Base-by-base conservation (phyloP, 2,797 vertebrate genomes). In the Lithobates pipiens region DNA sequence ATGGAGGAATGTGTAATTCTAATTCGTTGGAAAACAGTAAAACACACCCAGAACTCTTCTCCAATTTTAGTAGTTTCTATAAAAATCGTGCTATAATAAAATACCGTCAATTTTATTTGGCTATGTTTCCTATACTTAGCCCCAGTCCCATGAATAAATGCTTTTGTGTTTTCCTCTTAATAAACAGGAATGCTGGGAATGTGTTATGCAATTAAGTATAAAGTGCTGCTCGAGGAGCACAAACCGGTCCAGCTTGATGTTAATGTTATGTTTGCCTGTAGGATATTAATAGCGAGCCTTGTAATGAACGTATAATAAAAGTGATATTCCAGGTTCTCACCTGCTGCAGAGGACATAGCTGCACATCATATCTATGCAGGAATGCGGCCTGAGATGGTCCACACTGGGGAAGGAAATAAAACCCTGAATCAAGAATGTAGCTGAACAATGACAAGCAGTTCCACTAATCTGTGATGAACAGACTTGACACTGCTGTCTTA, bases 401-500 rank as follows among this genome's bases (percentile, higher is more conserved):
- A 83, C 16, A 88, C 79, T 85, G 61, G 89, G 92, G 90, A 88
- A 91, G 88, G 89, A 93, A 93, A 91, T 88, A 86, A 89, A 91
- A 89, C 91, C 88, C 90, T 29, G 1, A 90, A 91, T 82, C 80
- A 88, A 86, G 83, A 89, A 88, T 81, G 25, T 44, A 16, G 79
- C 83, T 88, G 61, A 76, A n/a, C 77, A 50, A 16, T 4, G 15
- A 15, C 63, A 32, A 25, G 21, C 57, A 21, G 34, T 44, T 2
- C 7, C 11, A 44, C 42, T 29, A 29, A 29, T 29, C 29, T 29
- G 29, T 29, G 29, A 29, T 36, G 34, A 36, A 36, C 34, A 36
- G 34, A 36, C 34, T 36, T 4, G 34, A 36, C 34, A 4, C 34
- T 36, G 34, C 34, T 36, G 34, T 4, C 34, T 36, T 36, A 36